Evolutionary conservation across 2,888 invertebrate genomes (phyloP), one percentile per base, ranked within the genome.

Genomic region (Listrodromus nycthemerus): DNA sequence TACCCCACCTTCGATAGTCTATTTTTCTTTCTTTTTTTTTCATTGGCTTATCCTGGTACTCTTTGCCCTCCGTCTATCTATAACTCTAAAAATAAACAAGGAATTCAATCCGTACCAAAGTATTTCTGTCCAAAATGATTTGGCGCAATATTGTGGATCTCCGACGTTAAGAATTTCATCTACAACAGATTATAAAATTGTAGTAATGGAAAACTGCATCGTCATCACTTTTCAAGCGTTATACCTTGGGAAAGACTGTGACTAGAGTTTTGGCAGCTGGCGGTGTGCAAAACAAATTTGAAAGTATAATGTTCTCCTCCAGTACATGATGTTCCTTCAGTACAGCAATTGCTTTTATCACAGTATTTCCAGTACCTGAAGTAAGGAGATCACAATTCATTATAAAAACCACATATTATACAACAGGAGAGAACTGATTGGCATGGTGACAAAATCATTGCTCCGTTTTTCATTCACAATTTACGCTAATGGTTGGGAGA

Each of bases 121-220:
- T 99, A 99, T 94, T 98, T 99, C 94, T 98, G 98, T 73, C 99
- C 99, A 94, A 99, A 99, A 94, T 99, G 99, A 94, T 98, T 98
- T 8, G 99, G 99, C 8, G 99, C 98, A 2, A 98, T 97, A 0
- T 97, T 97, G 93, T 99, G 98, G 33, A 99, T 95, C 93, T 99
- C 99, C 0, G 99, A 98, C 0, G 99, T 99, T 80, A 99, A 95
- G 89, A 99, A 98, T 93, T 97, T 98, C 96, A 99, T 96, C 95
- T 96, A 95, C 24, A 92, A 93, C 86, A 84, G 81, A 77, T 74
- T 69, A 78, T 13, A 50, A 5, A 2, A 24, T 30, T 80, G 67
- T 33, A 33, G 48, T 70, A 27, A 45, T 6, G 16, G 0, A 50
- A 66, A n/a, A 65, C 58, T 3, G 13, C 2, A 4, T 75, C 27